Evolutionary conservation across 2,888 invertebrate genomes (phyloP), one percentile per base, ranked within the genome.

Genomic region (Ormyrus nitidulus): DNA sequence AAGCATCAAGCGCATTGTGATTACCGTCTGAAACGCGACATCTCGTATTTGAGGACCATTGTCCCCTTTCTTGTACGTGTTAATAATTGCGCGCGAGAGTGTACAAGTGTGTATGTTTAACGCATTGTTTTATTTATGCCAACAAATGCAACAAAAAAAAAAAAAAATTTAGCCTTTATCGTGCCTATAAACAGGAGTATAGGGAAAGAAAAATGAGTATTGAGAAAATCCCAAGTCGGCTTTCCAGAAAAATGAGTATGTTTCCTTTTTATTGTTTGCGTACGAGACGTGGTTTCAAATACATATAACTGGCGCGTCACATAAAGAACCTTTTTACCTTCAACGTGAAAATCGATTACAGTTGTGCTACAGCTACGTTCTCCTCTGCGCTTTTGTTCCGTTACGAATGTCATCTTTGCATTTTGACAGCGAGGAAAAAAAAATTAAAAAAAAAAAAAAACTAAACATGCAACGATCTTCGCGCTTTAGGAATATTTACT

Each of bases 1-100:
- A 79, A 79, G 74, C 84, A 84, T 86, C 85, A 86, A 87, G 86
- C 87, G 85, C 84, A 87, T 87, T 86, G 85, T 87, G 86, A 87
- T 87, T 83, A 85, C 81, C 80, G 83, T 83, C 82, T 82, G 82
- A 82, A 81, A 82, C 73, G 69, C 66, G 72, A 81, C 73, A 79
- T 79, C 71, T 79, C 77, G 75, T 81, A 79, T 53, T 77, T 58
- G 76, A 79, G 79, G 76, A 76, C 81, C 73, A 80, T 58, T 81
- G 58, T 81, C 77, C 59, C 51, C 65, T 69, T 66, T 71, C 68
- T 70, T 79, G 58, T 59, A 75, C 19, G 64, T 70, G 46, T 65
- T 46, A 54, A 66, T 79, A 64, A 34, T 58, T 53, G 51, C 9
- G 68, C 65, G 76, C n/a, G 48, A 48, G 61, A 70, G 51, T 51